Evolutionary conservation across 2,888 invertebrate genomes (phyloP).

Genomic region (Pandemis heparana): DNA sequence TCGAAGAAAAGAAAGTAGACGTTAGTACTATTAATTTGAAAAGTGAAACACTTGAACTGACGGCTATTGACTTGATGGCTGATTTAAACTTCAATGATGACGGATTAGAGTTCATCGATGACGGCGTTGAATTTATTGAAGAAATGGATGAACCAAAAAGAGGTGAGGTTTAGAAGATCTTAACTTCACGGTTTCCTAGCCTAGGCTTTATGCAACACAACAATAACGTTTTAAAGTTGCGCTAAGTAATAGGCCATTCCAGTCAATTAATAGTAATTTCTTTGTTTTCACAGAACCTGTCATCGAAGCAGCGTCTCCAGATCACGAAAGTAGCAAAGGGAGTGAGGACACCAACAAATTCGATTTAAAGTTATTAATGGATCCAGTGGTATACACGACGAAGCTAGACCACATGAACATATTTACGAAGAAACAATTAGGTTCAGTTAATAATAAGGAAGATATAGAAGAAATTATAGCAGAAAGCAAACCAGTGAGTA

Average conservation of each 20-base stretch:
- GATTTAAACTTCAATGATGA: slow-evolving; percentile 51
- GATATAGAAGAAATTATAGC: slow-evolving; percentile 59
- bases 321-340: slow-evolving; percentile 18
- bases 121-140: slow-evolving; percentile 53
- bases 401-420: slow-evolving; percentile 70
- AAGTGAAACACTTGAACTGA: background rate
- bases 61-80: slow-evolving; percentile 37
- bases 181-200: background rate
- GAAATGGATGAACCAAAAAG: slow-evolving; percentile 48
- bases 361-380: slow-evolving; percentile 72
- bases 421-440: slow-evolving; percentile 53
- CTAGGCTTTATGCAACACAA: background rate
- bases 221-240: background rate
- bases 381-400: slow-evolving; percentile 67
- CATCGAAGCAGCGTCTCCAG: background rate
- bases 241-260: background rate
- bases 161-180: slow-evolving; percentile 13
- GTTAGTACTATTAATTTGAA: slow-evolving; percentile 1
- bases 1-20: slow-evolving; percentile 22
- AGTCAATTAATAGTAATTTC: background rate
- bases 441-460: slow-evolving; percentile 52
- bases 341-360: slow-evolving; percentile 55
- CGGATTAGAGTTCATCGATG: slow-evolving; percentile 66
- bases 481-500: slow-evolving; percentile 66
- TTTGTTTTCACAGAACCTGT: slow-evolving; percentile 13